Base-by-base conservation (phyloP, 2,797 vertebrate genomes). In the Dermochelys coriacea region DNA sequence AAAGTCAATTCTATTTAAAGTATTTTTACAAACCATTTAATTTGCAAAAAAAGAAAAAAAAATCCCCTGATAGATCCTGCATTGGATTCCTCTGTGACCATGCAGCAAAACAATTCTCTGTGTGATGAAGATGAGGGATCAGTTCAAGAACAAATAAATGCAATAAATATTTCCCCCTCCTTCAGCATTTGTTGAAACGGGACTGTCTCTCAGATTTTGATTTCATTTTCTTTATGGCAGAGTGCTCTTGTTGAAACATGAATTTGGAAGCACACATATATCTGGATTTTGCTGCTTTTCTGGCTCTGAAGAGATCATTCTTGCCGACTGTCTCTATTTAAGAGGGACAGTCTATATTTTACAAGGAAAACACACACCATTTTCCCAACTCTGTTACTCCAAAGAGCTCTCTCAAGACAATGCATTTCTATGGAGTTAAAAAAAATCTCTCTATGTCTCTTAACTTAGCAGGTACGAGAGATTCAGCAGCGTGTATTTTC, bases 21-120 rank as follows among this genome's bases (percentile, higher is more conserved):
- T 93, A 93, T 94, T 96, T 93, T 96, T 96, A 93, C 90, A 97
- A 91, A 96, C 91, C 59, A 96, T 94, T 98, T 98, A 95, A 97
- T 98, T 97, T 93, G 51, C 92, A 90, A 96, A 88, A 80, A 77
- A 85, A 90, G 88, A 86, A 78, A 87, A 86, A 88, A 92, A 93
- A 79, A 91, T 91, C 78, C 75, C 93, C 92, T 97, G 90, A 96
- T 91, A 88, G 94, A 91, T 86, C 96, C 95, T 91, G 88, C 95
- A 94, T 81, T 87, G 87, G 90, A 96, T 97, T 96, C 94, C 96
- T 96, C 98, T 96, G 96, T 94, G 96, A 96, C 93, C 92, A 96
- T 93, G 96, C 93, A 96, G 92, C 95, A 97, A 97, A 96, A 96
- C 94, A 95, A 91, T 97, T 93, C 80, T 49, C 84, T 93, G 91